Percentiles rank a stretch among this genome's conserved stretches.
Evolutionary conservation across 1,140 invertebrate species (phyloP).

Genomic region (Lordiphosa collinella): DNA sequence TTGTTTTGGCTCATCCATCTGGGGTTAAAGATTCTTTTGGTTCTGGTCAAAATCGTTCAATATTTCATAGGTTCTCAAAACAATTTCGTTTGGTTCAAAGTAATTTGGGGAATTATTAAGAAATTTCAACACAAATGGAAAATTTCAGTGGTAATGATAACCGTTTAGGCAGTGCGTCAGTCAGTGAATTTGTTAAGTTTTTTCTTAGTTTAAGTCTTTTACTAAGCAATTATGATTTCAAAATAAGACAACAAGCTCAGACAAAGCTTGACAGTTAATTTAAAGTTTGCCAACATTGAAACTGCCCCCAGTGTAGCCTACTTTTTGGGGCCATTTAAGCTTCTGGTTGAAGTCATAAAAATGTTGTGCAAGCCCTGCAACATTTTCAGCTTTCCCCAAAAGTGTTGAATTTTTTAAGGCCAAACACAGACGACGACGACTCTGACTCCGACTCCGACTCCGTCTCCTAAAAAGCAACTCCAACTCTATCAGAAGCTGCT

Average conservation of each 20-base stretch:
- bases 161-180: no score
- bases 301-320: not conserved
- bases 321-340: not conserved
- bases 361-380: not conserved
- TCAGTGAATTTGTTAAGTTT: no score
- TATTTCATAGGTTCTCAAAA: no score
- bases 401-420: slow-evolving; percentile 57
- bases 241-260: no score
- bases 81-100: no score
- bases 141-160: no score
- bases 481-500: slow-evolving; percentile 32
- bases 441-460: not conserved
- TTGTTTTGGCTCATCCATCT: not conserved
- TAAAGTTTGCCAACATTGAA: not conserved
- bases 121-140: no score
- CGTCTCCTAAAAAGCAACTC: slow-evolving; percentile 6
- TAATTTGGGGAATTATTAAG: no score
- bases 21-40: not conserved
- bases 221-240: no score
- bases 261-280: no score
- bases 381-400: slow-evolving; percentile 18
- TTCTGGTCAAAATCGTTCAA: no score
- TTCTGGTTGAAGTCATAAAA: not conserved
- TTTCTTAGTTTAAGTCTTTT: no score
- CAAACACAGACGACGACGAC: slow-evolving; percentile 15